Base-by-base conservation (phyloP, 2,113 vertebrate genomes). In the Syrrhaptes paradoxus region DNA sequence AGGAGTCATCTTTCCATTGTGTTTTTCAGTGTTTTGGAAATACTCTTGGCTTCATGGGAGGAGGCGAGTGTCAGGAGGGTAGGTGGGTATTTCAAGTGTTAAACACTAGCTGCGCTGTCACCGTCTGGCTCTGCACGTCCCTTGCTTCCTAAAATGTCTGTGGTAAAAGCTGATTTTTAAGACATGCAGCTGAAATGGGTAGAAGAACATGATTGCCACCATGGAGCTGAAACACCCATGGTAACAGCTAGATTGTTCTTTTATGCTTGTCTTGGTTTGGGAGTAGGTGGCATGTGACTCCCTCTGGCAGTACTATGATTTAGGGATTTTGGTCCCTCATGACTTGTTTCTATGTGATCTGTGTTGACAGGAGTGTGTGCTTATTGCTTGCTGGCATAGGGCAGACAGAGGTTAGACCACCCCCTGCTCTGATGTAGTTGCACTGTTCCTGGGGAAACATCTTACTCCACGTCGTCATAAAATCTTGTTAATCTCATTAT, bases 151-250 rank as follows among this genome's bases (percentile, higher is more conserved):
- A 85, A 13, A 70, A 49, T 20, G 29, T 41, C 65, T 51, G 54
- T 25, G 48, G 28, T 48, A 49, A 74, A 74, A 82, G 24, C 32
- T 54, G 46, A 17, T 26, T 85, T 41, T 57, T 55, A 45, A 84
- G 78, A 80, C 11, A 3, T 21, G 20, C 22, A 26, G 10, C 34
- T 61, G 31, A 55, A 80, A 72, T 16, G 17, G 10, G 15, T 57
- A 17, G 80, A 63, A 85, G 61, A 55, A 7, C 7, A 7, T 8
- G 51, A 45, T 10, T 74, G 41, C 45, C 67, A 46, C 36, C 38
- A 21, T 0, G 0, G 43, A 82, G 52, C 38, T 94, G 74, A 58
- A 59, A n/a, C 6, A 4, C 29, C 41, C 3, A 0, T 0, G 0
- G 0, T n/a, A 38, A 61, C 22, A 58, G n/a, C 61, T 55, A 45